Evolutionary conservation across 2,797 vertebrate genomes (phyloP).

Genomic region (Rhadinocentrus ornatus): DNA sequence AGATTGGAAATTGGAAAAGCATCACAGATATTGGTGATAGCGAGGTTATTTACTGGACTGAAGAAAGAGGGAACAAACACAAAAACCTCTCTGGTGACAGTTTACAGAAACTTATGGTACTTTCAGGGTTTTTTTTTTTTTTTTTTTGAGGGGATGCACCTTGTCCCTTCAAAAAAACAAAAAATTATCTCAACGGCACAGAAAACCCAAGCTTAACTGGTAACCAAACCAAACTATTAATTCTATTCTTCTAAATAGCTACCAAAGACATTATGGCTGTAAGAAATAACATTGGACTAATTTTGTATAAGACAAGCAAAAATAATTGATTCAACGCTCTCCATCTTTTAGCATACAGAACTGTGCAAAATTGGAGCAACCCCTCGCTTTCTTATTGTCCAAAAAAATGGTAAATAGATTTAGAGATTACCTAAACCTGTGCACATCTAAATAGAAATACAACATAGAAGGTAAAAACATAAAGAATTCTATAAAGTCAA

Average conservation of each 20-base stretch:
- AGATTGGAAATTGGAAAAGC: no score
- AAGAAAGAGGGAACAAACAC: no score
- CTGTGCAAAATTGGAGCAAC: background rate
- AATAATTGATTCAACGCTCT: background rate
- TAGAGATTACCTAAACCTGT: no score
- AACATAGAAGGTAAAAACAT: no score
- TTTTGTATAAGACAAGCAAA: conserved; percentile 19
- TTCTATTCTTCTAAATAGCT: background rate
- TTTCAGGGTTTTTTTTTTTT: conserved; percentile 3
- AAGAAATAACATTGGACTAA: background rate
- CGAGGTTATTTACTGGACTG: no score
- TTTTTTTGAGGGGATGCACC: background rate
- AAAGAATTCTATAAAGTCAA: no score
- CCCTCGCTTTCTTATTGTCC: no score
- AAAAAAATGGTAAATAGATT: no score
- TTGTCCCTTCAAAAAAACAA: background rate
- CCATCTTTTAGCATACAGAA: background rate
- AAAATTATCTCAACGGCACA: background rate
- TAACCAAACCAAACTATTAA: background rate
- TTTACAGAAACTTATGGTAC: background rate
- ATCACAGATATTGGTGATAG: no score
- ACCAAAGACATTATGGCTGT: background rate
- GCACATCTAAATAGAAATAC: no score
- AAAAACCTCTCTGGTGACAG: no score
- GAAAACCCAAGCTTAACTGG: background rate